phyloP scores from a whole-genome alignment of 2,113 vertebrate species.

The Puma concolor region DNA sequence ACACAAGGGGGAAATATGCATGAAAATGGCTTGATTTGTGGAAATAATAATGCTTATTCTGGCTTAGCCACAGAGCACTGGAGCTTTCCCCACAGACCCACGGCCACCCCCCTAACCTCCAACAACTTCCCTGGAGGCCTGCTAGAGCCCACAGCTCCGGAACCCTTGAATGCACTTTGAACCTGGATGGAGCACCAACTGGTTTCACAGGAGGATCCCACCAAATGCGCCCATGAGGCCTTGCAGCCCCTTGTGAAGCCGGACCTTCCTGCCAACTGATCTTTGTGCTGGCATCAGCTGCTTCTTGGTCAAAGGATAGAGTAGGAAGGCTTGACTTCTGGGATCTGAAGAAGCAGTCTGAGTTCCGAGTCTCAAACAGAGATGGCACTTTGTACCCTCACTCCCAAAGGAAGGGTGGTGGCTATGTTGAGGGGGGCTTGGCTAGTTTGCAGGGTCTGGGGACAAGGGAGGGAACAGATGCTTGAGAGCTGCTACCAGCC shows the following conservation, averaged over 20 bases:
- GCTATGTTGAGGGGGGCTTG: too few species aligned
- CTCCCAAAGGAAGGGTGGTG: background rate
- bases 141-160: background rate
- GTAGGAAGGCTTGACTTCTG: background rate
- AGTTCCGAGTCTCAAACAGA: background rate
- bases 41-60: conserved; percentile 74
- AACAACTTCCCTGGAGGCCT: background rate
- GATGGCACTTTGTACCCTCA: background rate
- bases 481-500: background rate
- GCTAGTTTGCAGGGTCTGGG: background rate
- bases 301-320: background rate
- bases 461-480: too few species aligned
- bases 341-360: background rate
- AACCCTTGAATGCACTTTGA: background rate
- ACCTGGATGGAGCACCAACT: conserved; percentile 4
- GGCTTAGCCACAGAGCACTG: conserved; percentile 62
- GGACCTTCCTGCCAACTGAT: background rate
- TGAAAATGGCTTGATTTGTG: conserved; percentile 76
- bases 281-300: background rate
- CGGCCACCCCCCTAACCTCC: background rate
- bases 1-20: conserved; percentile 62
- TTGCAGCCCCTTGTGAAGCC: background rate
- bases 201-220: background rate
- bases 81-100: conserved; percentile 41
- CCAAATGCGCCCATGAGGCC: background rate